These are phyloP conservation scores for Chelonus insularis DNA, from an alignment of 1,140 invertebrate species.

Conservation along the genomic window DNA sequence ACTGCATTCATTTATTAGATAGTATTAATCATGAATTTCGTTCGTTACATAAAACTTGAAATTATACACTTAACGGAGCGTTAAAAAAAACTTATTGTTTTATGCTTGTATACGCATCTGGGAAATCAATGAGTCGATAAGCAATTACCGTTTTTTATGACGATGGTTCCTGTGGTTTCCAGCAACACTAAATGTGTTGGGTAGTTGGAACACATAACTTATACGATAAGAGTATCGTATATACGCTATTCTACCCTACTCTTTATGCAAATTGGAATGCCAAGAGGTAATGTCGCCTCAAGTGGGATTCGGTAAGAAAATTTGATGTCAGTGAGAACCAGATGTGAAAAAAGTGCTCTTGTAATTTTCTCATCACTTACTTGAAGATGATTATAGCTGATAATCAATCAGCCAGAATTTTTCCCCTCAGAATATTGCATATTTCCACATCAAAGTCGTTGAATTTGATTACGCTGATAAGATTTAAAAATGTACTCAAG, in stretches of 20 bases:
- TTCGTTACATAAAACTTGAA: background rate
- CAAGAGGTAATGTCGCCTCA: constrained; percentile 14
- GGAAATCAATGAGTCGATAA: constrained; percentile 43
- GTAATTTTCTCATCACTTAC: background rate
- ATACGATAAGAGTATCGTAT: constrained; percentile 18
- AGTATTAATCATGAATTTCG: too few species aligned
- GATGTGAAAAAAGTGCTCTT: background rate
- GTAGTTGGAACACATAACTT: constrained; percentile 18
- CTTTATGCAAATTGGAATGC: constrained; percentile 48
- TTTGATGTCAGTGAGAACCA: constrained; percentile 18
- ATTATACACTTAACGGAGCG: constrained; percentile 7
- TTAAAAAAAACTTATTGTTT: background rate
- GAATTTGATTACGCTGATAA: too few species aligned
- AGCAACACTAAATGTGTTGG: background rate
- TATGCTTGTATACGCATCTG: background rate
- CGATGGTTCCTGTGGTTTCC: background rate
- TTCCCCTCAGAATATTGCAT: too few species aligned
- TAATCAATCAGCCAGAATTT: too few species aligned
- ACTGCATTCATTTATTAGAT: too few species aligned
- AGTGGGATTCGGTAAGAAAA: constrained; percentile 43
- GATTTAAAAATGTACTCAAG: too few species aligned
- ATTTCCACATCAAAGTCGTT: too few species aligned
- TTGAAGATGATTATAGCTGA: too few species aligned
- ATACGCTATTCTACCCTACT: constrained; percentile 28
- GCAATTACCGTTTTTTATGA: constrained; percentile 44